phyloP scores from a whole-genome alignment of 1,140 invertebrate genomes.

The Mylabris phalerata region DNA sequence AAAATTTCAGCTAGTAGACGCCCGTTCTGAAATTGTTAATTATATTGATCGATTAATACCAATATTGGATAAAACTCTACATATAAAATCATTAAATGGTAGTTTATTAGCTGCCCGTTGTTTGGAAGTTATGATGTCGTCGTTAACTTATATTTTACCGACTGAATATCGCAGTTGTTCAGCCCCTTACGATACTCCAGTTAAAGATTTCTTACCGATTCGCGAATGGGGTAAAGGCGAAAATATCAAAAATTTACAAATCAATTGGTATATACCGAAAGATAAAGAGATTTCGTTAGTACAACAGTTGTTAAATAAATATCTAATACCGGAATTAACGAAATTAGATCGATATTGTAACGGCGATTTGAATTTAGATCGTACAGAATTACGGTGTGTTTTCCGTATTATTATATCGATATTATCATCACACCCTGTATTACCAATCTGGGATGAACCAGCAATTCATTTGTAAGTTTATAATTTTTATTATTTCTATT shows the following conservation, averaged over 20 bases:
- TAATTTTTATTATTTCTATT: background rate
- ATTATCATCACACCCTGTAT: conserved; percentile 49
- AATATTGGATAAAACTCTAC: conserved; percentile 49
- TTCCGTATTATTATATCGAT: conserved; percentile 46
- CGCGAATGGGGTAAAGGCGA: conserved; percentile 75
- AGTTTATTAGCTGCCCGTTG: conserved; percentile 45
- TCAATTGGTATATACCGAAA: conserved; percentile 73
- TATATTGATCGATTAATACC: conserved; percentile 47
- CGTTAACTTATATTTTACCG: conserved; percentile 54
- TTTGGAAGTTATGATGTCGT: conserved; percentile 47
- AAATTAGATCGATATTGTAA: conserved; percentile 47
- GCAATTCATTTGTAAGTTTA: conserved; percentile 46
- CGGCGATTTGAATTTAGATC: conserved; percentile 36
- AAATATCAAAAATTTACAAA: conserved; percentile 55
- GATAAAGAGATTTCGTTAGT: conserved; percentile 60
- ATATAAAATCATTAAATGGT: conserved; percentile 49
- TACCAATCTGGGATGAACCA: conserved; percentile 56
- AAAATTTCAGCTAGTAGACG: conserved; percentile 33
- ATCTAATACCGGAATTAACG: conserved; percentile 51
- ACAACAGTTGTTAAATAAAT: conserved; percentile 57
- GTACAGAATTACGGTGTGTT: conserved; percentile 41
- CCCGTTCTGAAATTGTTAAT: conserved; percentile 41
- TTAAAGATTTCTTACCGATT: conserved; percentile 68
- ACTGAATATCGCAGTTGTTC: conserved; percentile 57
- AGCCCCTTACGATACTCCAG: conserved; percentile 54